Evolutionary conservation across 2,888 invertebrate genomes (phyloP), one percentile per base, ranked within the genome.

Genomic region (Graphium colonna): DNA sequence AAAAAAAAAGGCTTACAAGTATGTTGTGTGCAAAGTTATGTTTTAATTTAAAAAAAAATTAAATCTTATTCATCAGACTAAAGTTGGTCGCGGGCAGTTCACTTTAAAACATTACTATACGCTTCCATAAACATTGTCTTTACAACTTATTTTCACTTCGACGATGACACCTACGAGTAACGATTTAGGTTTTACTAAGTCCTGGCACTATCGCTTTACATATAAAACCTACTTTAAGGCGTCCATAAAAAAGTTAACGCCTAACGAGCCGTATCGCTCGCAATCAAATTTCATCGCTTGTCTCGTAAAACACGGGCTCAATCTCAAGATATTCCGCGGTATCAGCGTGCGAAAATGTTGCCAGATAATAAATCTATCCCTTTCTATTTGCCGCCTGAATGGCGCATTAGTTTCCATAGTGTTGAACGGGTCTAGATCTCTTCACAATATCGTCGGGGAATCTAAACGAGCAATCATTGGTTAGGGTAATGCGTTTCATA

Each of bases 301-400:
- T 50, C 46, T 52, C 45, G 39, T 38, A 49, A 40, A 54, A 54
- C 45, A 50, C 39, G 38, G 17, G 31, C 31, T 36, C 44, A 18
- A 45, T 50, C 49, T 45, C 33, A 33, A 40, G 33, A 26, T 45
- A 50, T 40, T 45, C 45, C 41, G 50, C 36, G 21, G 36, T 50
- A 50, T 50, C 45, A 45, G 45, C 54, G 50, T 45, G 54, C 41
- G 50, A 50, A 54, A 50, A 49, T 50, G 45, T 50, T 45, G 45
- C 13, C 39, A 44, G 49, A 41, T 54, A 54, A 50, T 54, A 53
- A 53, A 53, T 54, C 47, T 5, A 36, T 40, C 41, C 45, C 44
- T 50, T 54, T 54, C 49, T 54, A 50, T 45, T 45, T 40, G 49
- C 41, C 50, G 54, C 45, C 40, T 15, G n/a, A 9, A 1, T 41